Evolutionary conservation across 2,797 vertebrate species (phyloP).

Genomic region (Ptychadena robeensis): DNA sequence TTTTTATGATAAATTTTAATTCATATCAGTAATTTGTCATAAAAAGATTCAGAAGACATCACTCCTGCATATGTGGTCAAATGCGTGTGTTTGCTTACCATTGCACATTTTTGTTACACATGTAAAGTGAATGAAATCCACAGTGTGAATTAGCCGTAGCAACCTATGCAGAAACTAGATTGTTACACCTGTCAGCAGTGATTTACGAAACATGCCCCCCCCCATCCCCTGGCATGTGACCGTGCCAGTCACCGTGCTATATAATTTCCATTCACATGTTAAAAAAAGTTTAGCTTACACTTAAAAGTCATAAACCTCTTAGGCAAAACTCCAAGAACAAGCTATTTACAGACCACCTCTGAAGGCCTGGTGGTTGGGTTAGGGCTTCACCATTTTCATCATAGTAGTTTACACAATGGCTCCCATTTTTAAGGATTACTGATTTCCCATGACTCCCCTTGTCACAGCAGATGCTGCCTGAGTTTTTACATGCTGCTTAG

Average conservation of each 20-base stretch:
- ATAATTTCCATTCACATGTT: conserved; percentile 2
- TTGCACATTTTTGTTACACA: background rate
- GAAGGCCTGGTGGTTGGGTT: background rate
- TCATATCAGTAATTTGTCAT: too few species aligned
- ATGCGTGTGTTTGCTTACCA: background rate
- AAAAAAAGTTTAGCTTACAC: conserved; percentile 29
- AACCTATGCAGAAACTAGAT: background rate
- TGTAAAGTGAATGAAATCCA: conserved; percentile 22
- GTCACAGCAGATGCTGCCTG: conserved; percentile 71
- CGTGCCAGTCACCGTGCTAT: background rate
- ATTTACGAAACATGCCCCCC: conserved; percentile 16
- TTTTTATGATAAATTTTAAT: too few species aligned
- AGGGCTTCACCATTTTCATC: conserved; percentile 10
- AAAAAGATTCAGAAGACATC: background rate
- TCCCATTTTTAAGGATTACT: conserved; percentile 57
- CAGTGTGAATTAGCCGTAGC: conserved; percentile 23
- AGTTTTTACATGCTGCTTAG: conserved; percentile 77
- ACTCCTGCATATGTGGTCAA: background rate
- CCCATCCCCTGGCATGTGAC: background rate
- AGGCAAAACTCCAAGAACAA: background rate
- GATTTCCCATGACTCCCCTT: conserved; percentile 58
- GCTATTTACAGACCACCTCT: conserved; percentile 23
- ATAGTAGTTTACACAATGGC: conserved; percentile 18
- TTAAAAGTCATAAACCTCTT: conserved; percentile 17
- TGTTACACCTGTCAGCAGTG: conserved; percentile 11